Percentiles rank a stretch among this genome's conserved stretches.
Evolutionary conservation across 2,888 invertebrate species (phyloP).

Genomic region (Thysanoteuthis rhombus): DNA sequence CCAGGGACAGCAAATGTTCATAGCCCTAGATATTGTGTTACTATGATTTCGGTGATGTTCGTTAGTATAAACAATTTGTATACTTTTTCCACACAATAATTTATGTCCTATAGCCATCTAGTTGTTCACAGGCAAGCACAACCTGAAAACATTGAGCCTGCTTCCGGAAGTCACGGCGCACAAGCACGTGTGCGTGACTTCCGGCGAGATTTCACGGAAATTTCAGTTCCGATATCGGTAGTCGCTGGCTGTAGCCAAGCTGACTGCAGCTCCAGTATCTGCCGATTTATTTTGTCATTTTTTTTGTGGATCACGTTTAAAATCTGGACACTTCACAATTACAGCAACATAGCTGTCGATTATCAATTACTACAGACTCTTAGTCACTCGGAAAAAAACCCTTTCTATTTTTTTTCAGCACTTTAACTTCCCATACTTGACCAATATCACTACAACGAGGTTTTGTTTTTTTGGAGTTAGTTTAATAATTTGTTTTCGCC

Average conservation of each 20-base stretch:
- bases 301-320: neutral
- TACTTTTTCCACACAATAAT: too few species aligned
- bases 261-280: neutral
- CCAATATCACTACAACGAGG: neutral
- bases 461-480: neutral
- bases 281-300: neutral
- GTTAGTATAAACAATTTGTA: too few species aligned
- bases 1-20: too few species aligned
- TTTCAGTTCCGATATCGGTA: neutral
- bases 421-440: neutral
- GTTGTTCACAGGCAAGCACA: too few species aligned
- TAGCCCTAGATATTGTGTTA: too few species aligned
- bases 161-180: conserved; percentile 12
- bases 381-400: neutral
- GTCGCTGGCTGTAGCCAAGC: neutral
- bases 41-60: too few species aligned
- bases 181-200: neutral
- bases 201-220: neutral
- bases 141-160: neutral
- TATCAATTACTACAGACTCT: neutral
- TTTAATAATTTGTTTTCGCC: neutral
- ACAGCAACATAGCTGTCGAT: neutral
- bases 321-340: neutral
- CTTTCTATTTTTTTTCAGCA: too few species aligned
- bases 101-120: too few species aligned